Base-by-base conservation (phyloP, 2,888 invertebrate species). In the Caenorhabditis becei region DNA sequence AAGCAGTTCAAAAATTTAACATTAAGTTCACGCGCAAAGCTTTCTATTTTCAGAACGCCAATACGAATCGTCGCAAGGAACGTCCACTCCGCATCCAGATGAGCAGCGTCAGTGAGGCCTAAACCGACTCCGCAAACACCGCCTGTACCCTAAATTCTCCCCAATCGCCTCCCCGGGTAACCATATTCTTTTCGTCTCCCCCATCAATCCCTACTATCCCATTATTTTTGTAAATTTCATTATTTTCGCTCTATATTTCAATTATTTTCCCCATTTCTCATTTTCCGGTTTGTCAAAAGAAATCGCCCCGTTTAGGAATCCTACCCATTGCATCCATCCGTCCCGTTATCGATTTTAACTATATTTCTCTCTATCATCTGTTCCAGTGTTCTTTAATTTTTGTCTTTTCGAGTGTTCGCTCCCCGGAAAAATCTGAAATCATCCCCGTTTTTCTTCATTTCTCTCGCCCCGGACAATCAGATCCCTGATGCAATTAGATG, bases 11-110 rank as follows among this genome's bases (percentile, higher is more conserved):
- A 3, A 3, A 10, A 41, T 10, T 10, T 18, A 47, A 47, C 18
- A 18, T 47, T n/a, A n/a, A 18, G 5, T 18, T 35, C 35, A 35
- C 35, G n/a, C n/a, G n/a, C 10, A 69, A 41, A 59, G 10, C 10
- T 32, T 51, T 11, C 5, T 24, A 20, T n/a, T 63, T 56, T 59
- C 41, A 77, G 70, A 24, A 58, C 14, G 63, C 75, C 2, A 69
- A 61, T 8, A 62, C 62, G 20, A 78, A 61, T 53, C 67, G 86
- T 2, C 66, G 84, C 11, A 83, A 82, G 58, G 89, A 89, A 61
- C 77, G 88, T 7, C 89, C 89, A 2, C 83, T 89, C 18, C 85
- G 88, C 28, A 89, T 89, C 63, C 87, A 89, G 63, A 85, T 89
- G 86, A 83, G 83, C 65, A 85, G 84, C 56, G 79, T 88, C 56